These are phyloP conservation scores for Noctua janthe DNA, from an alignment of 2,888 invertebrate genomes.

Conservation along the genomic window DNA sequence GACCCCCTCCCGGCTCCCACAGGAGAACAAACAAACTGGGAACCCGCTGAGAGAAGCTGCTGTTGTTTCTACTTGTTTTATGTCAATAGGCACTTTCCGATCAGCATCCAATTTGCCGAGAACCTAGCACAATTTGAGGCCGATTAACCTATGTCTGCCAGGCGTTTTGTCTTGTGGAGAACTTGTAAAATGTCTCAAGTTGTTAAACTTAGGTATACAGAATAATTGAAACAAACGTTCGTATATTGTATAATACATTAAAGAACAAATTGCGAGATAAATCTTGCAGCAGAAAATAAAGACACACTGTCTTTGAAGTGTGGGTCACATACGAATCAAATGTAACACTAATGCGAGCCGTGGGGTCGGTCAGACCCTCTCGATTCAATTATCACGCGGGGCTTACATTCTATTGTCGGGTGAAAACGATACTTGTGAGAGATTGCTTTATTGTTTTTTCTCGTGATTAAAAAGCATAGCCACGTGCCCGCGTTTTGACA, in stretches of 20 bases:
- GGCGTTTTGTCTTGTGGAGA: not conserved
- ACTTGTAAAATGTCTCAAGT: not conserved
- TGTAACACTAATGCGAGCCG: slow-evolving; percentile 84
- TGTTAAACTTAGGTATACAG: not conserved
- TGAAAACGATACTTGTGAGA: slow-evolving; percentile 91
- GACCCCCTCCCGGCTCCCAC: slow-evolving; percentile 88
- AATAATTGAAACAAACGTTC: not conserved
- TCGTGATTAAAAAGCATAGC: slow-evolving; percentile 87
- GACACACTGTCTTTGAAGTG: slow-evolving; percentile 68
- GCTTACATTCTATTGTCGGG: slow-evolving; percentile 84
- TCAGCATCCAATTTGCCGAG: slow-evolving; percentile 45
- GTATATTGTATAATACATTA: not conserved
- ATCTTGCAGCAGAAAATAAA: slow-evolving; percentile 66
- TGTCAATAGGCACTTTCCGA: slow-evolving; percentile 52
- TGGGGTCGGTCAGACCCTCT: slow-evolving; percentile 82
- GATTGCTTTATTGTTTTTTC: slow-evolving; percentile 90
- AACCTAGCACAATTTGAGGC: slow-evolving; percentile 40
- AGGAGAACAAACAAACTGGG: slow-evolving; percentile 82
- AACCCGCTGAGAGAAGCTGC: slow-evolving; percentile 81
- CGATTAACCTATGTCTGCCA: slow-evolving; percentile 9
- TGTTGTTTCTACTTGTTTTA: slow-evolving; percentile 73
- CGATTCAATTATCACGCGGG: slow-evolving; percentile 88
- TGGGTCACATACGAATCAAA: slow-evolving; percentile 85
- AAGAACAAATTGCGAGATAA: slow-evolving; percentile 1
- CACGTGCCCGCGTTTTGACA: slow-evolving; percentile 82